Conservation (phyloP, 1,140 invertebrate genomes). For the Mesaphorura yosii region DNA sequence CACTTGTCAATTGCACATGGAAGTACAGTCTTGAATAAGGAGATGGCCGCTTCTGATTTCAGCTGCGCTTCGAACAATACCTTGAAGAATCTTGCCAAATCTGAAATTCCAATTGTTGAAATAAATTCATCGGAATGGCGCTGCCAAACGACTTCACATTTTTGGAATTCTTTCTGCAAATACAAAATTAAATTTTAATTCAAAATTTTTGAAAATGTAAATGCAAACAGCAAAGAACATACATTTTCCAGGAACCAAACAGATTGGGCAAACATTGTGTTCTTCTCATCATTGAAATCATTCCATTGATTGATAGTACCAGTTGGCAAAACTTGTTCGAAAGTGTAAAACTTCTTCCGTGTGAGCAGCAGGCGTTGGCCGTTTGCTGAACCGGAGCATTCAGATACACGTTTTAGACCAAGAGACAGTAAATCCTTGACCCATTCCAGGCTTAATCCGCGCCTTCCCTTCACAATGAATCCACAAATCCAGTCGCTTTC, state of each 20-base stretch:
- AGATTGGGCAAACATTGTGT: conserved; percentile 20
- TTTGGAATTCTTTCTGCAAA: conserved; percentile 17
- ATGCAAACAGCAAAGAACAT: not conserved
- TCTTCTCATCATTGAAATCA: conserved; percentile 12
- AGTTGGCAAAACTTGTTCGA: conserved; percentile 15
- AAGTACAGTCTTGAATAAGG: conserved; percentile 20
- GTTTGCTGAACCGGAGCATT: not conserved
- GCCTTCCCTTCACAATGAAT: conserved; percentile 1
- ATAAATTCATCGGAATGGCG: conserved; percentile 28
- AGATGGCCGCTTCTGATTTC: not conserved
- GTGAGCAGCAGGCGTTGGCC: conserved; percentile 10
- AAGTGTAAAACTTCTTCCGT: conserved; percentile 25
- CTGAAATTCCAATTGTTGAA: not conserved
- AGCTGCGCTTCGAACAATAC: conserved; percentile 14
- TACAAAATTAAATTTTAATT: not conserved
- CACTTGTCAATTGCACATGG: conserved; percentile 17
- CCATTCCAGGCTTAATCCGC: conserved; percentile 12
- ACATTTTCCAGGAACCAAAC: conserved; percentile 20
- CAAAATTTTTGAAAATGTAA: not conserved
- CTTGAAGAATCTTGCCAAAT: conserved; percentile 16
- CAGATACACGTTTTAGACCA: conserved; percentile 6
- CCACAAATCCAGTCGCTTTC: conserved; percentile 23
- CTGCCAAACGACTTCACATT: conserved; percentile 25
- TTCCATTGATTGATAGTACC: conserved; percentile 20
- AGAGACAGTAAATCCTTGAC: conserved; percentile 16